Base-by-base conservation (phyloP, 2,888 invertebrate genomes). In the Cephus sareptanus region DNA sequence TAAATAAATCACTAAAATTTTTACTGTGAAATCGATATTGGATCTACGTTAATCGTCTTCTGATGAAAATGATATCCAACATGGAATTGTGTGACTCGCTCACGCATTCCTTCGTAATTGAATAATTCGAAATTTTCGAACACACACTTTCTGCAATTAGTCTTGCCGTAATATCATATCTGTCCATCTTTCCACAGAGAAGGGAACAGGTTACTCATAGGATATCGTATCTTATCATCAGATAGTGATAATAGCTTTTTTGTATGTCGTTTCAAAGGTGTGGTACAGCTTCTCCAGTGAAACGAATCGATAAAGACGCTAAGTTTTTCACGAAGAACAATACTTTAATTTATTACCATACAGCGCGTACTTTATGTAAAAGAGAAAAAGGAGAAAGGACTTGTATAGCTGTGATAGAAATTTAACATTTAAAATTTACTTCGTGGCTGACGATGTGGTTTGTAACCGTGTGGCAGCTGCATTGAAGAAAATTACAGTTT, bases 171-270 rank as follows among this genome's bases (percentile, higher is more conserved):
- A 71, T 71, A 30, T 31, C 33, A 71, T 71, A 31, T 71, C 71
- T 71, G 12, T 33, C 11, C 71, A 71, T 71, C 71, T 71, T 71
- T 71, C 31, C 71, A 71, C 33, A 2, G 37, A 69, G 71, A 77
- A 35, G 71, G 71, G 77, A 75, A 77, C 71, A 74, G 74, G 77
- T 77, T 76, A 90, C 87, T 89, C 86, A 88, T 82, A 81, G 87
- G 86, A 85, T 88, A 87, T 81, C 85, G 79, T 89, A 90, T 90
- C 90, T 90, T 90, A 90, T 90, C 90, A 84, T 81, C 83, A 83
- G 88, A 89, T 89, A 88, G 86, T 87, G 88, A 87, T 88, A 84
- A 85, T 89, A 86, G 86, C 83, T 88, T 86, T 56, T 85, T 84
- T 81, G 84, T 88, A 84, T 85, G 84, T 83, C 83, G 84, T 79